Base-by-base conservation (phyloP, 2,888 invertebrate genomes). In the Odontomyia ornata region DNA sequence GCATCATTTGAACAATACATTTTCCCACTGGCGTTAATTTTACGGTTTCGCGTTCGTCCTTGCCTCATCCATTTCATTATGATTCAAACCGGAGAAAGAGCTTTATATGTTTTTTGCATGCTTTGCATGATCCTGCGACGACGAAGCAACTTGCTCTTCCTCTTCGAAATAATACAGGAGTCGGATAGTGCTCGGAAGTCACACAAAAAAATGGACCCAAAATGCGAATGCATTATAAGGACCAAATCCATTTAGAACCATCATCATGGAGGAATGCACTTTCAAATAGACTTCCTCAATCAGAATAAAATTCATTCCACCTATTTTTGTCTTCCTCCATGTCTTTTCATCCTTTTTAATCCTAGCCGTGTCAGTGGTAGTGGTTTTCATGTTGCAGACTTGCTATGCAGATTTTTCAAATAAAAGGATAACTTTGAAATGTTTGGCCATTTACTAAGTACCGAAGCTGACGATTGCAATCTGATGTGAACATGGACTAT, bases 31-130 rank as follows among this genome's bases (percentile, higher is more conserved):
- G 57, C 57, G 23, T 60, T 60, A 60, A 60, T 60, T 60, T 60
- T 60, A 60, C 18, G 57, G 57, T 60, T 60, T 60, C 57, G 57
- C 57, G 21, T 60, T 60, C 57, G 57, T 60, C 57, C 57, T 60
- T 23, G 36, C 9, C 57, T 60, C 57, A 25, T 23, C 57, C 57
- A 25, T 60, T 60, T 25, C 57, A 60, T 60, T 60, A 60, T 60
- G 57, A 23, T 60, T 25, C 1, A 21, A 36, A 60, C 57, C 57
- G 57, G 18, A 60, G 11, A 25, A 13, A 23, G 25, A 21, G 43
- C 13, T 52, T 60, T 23, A 60, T 60, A 13, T 9, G 36, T 9
- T 60, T 60, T 25, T 60, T 25, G 57, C 18, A n/a, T n/a, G n/a
- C n/a, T n/a, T n/a, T n/a, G n/a, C n/a, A n/a, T n/a, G n/a, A n/a